phyloP scores from a whole-genome alignment of 1,140 invertebrate genomes.

The silkworm (Bombyx mori) region ASM3026992v2 NC_085110.1:10105001-10105500 shows the following conservation, averaged over 20 bases:
- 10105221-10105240: constrained; percentile 6
- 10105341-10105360: constrained; percentile 11
- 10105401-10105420: constrained; percentile 51
- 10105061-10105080: constrained; percentile 69
- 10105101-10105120: constrained; percentile 73
- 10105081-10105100: constrained; percentile 74
- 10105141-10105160: constrained; percentile 70
- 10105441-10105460: constrained; percentile 50
- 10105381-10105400: constrained; percentile 41
- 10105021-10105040: constrained; percentile 43
- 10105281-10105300: no score
- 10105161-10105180: constrained; percentile 59
- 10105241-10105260: no score
- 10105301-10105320: no score
- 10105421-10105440: constrained; percentile 62
- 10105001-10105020: not conserved
- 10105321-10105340: no score
- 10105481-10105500: no score
- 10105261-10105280: no score
- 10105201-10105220: constrained; percentile 21
- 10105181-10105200: constrained; percentile 65
- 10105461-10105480: no score
- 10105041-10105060: constrained; percentile 69
- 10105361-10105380: constrained; percentile 59
- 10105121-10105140: constrained; percentile 70